phyloP scores from a whole-genome alignment of 2,797 vertebrate genomes.

The Notamacropus eugenii region DNA sequence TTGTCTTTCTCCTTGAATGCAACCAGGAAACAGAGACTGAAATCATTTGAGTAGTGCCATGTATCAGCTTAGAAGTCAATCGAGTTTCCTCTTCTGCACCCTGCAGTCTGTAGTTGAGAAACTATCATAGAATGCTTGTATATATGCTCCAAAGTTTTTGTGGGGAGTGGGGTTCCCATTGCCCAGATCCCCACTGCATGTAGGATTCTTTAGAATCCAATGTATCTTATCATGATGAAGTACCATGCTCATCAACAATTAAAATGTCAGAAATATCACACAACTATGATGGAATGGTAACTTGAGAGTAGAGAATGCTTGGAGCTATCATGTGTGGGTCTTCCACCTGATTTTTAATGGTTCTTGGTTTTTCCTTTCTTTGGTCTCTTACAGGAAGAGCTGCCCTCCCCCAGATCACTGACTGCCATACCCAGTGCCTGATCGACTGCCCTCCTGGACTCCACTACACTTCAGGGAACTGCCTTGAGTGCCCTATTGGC shows the following conservation, averaged over 20 bases:
- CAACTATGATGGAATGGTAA: background rate
- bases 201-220: background rate
- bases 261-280: background rate
- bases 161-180: background rate
- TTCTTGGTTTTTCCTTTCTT: background rate
- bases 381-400: slow-evolving; percentile 62
- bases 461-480: slow-evolving; percentile 85
- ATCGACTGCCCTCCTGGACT: slow-evolving; percentile 86
- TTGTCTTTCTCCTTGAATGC: background rate
- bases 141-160: slow-evolving; percentile 12
- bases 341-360: background rate
- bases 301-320: background rate
- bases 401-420: slow-evolving; percentile 37
- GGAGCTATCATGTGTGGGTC: fast-evolving
- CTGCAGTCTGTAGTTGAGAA: background rate
- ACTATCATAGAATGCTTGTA: background rate
- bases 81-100: background rate
- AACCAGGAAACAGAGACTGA: background rate
- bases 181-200: background rate
- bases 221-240: fast-evolving
- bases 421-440: slow-evolving; percentile 74
- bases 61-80: fast-evolving
- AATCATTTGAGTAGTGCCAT: background rate
- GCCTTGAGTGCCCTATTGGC: slow-evolving; percentile 89
- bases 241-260: background rate